Percentiles rank a stretch among this genome's conserved stretches.
Conservation (phyloP, 2,113 vertebrate genomes). For the Microcebus murinus region DNA sequence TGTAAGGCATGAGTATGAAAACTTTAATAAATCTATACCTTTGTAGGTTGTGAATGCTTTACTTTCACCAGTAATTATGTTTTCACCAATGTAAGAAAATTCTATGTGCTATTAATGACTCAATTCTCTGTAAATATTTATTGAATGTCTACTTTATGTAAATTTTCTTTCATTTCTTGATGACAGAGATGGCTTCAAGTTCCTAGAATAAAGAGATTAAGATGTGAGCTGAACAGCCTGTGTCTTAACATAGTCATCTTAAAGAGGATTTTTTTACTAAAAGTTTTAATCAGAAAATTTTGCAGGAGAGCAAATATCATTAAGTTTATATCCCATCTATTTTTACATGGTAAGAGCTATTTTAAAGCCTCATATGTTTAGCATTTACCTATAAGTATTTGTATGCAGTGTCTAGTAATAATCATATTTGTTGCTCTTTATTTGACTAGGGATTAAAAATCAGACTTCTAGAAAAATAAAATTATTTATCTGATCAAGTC, state of each 20-base stretch:
- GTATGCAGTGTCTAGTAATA: background rate
- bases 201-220: background rate
- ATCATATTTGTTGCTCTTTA: background rate
- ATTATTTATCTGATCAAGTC: background rate
- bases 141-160: background rate
- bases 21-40: background rate
- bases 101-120: background rate
- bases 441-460: background rate
- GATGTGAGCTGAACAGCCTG: background rate
- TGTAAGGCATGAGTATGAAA: background rate
- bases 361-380: background rate
- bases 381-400: background rate
- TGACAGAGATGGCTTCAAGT: background rate
- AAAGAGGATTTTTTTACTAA: background rate
- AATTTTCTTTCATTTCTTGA: background rate
- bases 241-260: background rate
- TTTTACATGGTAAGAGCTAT: background rate
- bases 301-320: background rate
- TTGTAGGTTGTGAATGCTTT: background rate
- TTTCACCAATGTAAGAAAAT: conserved; percentile 7
- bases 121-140: background rate
- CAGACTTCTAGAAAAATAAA: background rate
- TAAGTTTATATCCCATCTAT: background rate
- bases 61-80: background rate
- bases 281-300: background rate